Evolutionary conservation across 2,797 vertebrate genomes (phyloP), one percentile per base, ranked within the genome.

Genomic region (Champsocephalus esox): DNA sequence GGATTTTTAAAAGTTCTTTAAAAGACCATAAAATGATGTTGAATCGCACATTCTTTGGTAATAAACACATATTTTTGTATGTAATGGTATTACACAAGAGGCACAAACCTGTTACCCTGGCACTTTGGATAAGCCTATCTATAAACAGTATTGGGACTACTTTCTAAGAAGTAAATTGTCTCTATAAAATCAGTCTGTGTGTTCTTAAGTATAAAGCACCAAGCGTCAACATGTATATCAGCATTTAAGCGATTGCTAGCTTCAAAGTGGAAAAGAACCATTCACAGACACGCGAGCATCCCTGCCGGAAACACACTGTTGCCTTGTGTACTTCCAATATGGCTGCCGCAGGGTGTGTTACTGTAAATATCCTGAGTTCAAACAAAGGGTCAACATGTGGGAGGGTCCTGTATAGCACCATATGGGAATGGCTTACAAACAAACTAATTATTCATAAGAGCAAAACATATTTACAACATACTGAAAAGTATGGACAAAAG

Each of bases 381-480:
- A 75, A 28, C 38, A 52, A 80, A 50, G 54, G 45, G 66, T 77
- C 66, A 68, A 68, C 75, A 51, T 61, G 58, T 71, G 64, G 63
- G 21, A 70, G 34, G 9, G 83, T 76, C 64, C 70, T 78, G 50
- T 70, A 51, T 81, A 88, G 85, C 89, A 90, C 89, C 89, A 60
- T 80, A 80, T 66, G 74, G 16, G n/a, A 79, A 13, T 44, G 59
- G 59, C 57, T 82, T 82, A 82, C 66, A 54, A 67, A 83, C 75
- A 50, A 78, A 76, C n/a, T 66, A 62, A 82, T 69, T 21, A 82
- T 66, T 74, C 55, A 63, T 77, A 45, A 64, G 45, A 24, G 21
- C 70, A 77, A 69, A 45, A 70, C 21, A 0, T 91, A 92, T 93
- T 87, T 92, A 92, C 89, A 92, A 57, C 5, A 54, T 66, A 81